Evolutionary conservation across 2,797 vertebrate species (phyloP), one percentile per base, ranked within the genome.

Genomic region (Sebastiscus tertius): DNA sequence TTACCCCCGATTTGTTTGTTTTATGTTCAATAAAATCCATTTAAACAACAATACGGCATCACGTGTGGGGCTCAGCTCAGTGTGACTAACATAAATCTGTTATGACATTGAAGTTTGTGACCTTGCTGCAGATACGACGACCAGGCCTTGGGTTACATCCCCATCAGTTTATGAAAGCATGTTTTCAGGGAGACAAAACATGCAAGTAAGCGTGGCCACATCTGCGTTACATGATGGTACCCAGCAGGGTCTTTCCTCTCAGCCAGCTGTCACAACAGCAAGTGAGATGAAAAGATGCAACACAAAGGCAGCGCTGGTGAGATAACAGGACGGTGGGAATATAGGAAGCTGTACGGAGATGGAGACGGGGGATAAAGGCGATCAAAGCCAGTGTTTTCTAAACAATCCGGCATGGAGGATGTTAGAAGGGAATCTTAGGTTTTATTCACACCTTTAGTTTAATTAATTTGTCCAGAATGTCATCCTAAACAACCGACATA

Each of bases 261-360:
- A 13, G 22, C 61, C 93, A 94, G 92, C 93, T 95, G 94, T 93
- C 82, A 93, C 84, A 95, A 94, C 90, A 94, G n/a, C 55, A 39
- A 76, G 58, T 11, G 27, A 83, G 70, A 86, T 75, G 80, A 83
- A 78, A 78, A 82, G 70, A 88, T 34, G 72, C 64, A 31, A 66
- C 66, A 71, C 72, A 62, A 72, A 70, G 72, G 69, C 71, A 72
- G 18, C 24, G 4, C 36, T 11, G n/a, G 67, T 42, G 59, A 29
- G 26, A 52, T 42, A 66, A 66, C 4, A 72, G 20, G 74, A 72
- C 31, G 4, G 59, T 65, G 65, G 74, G 58, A 74, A 64, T 2
- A 52, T 2, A 52, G 84, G 85, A 85, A 75, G 72, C 75, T 67
- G 55, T 2, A 16, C n/a, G 18, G 42, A 75, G 58, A 71, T 3